Evolutionary conservation across 2,113 vertebrate genomes (phyloP).

Genomic region (Zootoca vivipara): DNA sequence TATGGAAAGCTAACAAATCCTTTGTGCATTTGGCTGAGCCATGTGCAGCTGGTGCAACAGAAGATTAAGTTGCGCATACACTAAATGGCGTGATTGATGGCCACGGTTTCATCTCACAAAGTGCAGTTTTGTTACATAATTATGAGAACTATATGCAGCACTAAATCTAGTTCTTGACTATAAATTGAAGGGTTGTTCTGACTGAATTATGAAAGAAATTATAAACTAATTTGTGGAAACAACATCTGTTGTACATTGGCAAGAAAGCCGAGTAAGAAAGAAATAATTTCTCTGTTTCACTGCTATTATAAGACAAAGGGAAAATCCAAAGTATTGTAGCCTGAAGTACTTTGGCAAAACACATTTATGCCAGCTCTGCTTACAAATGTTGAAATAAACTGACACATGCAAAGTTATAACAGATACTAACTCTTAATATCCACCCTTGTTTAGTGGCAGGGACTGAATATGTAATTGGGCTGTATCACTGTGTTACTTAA

Average conservation of each 20-base stretch:
- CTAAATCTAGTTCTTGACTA: slow-evolving; percentile 72
- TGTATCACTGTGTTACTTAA: neutral
- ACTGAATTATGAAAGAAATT: slow-evolving; percentile 79
- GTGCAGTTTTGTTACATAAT: slow-evolving; percentile 75
- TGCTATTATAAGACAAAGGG: slow-evolving; percentile 63
- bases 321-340: slow-evolving; percentile 37
- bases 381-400: neutral
- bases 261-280: slow-evolving; percentile 41
- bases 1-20: slow-evolving; percentile 28
- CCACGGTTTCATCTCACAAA: slow-evolving; percentile 69
- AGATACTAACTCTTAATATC: neutral
- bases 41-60: slow-evolving; percentile 64
- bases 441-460: neutral
- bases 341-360: slow-evolving; percentile 45
- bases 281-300: slow-evolving; percentile 65
- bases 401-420: neutral
- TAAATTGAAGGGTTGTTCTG: slow-evolving; percentile 76
- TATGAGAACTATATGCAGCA: slow-evolving; percentile 70
- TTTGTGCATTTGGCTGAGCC: slow-evolving; percentile 18
- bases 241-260: slow-evolving; percentile 72
- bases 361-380: slow-evolving; percentile 39
- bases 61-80: slow-evolving; percentile 72
- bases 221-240: slow-evolving; percentile 77
- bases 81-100: slow-evolving; percentile 70
- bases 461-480: neutral